Evolutionary conservation across 1,140 invertebrate species (phyloP).

Genomic region (Rhagoletis pomonella): DNA sequence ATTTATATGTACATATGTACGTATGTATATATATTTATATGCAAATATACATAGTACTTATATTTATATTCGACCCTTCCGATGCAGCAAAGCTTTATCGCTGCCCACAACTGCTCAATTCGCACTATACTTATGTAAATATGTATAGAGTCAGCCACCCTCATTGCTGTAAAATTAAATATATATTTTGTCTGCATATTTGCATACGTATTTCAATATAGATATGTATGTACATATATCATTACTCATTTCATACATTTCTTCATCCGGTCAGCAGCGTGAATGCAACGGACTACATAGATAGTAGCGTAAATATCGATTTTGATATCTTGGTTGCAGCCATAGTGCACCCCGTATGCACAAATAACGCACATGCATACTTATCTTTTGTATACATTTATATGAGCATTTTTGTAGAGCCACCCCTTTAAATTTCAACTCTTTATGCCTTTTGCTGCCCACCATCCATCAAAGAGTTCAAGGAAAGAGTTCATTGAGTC

Average conservation of each 20-base stretch:
- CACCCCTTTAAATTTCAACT: background rate
- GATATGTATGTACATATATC: background rate
- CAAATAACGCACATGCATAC: background rate
- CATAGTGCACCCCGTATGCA: background rate
- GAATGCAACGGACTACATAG: background rate
- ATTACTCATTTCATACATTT: background rate
- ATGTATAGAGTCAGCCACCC: background rate
- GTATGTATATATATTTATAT: too few relatives aligned
- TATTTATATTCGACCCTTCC: background rate
- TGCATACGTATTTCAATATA: background rate
- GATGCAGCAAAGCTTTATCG: background rate
- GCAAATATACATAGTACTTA: too few relatives aligned
- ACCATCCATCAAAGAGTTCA: background rate
- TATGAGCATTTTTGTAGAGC: background rate
- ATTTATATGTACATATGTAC: too few relatives aligned
- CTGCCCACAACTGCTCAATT: conserved; percentile 9
- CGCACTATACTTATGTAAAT: background rate
- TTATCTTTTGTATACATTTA: background rate
- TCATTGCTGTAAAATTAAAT: background rate
- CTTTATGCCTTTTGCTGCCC: background rate
- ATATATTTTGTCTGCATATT: background rate
- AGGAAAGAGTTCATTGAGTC: background rate
- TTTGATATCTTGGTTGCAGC: conserved; percentile 3
- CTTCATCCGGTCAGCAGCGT: conserved; percentile 18
- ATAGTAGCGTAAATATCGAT: background rate